Base-by-base conservation (phyloP, 2,113 vertebrate species). In the Perccottus glenii region DNA sequence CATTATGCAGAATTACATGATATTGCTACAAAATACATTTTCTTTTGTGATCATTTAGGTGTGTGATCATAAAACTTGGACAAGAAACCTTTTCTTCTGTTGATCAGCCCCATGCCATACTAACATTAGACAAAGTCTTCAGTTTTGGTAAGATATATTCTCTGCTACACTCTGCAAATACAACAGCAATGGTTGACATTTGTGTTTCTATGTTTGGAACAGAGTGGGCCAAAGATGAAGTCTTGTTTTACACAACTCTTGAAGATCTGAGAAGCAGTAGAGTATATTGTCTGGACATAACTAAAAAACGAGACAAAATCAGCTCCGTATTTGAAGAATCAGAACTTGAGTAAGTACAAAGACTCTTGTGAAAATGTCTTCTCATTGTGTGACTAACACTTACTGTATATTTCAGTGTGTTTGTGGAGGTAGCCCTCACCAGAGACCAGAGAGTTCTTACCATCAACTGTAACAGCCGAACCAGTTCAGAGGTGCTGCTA, bases 391-490 rank as follows among this genome's bases (percentile, higher is more conserved):
- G 11, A 66, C 15, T 58, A 0, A 56, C 64, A 36, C 45, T 3
- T 43, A 6, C 1, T 14, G 46, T 4, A 60, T 56, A 51, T 42
- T 49, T 7, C 19, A 79, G 71, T 57, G 76, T 94, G 86, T 99
- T 98, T 89, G 94, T 98, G 78, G 98, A 98, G 81, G 88, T 99
- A 16, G 83, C 94, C 69, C 87, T 92, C 62, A 94, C 96, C 77
- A 95, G 94, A 88, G 95, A 98, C 61, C 89, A 82, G 57, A 87
- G 75, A 55, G 90, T 96, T 70, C 88, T 99, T 60, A 96, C 94
- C 63, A 92, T 99, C 75, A 98, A 97, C 86, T 95, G 96, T 88
- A 97, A 88, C 89, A 97, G 92, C 89, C 98, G 96, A 85, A 95
- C 82, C 52, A 92, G 93, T 57, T 98, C 97, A 2, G 96, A 99